These are phyloP conservation scores for Chanos chanos DNA, from an alignment of 2,797 vertebrate species.

Conservation along the genomic window DNA sequence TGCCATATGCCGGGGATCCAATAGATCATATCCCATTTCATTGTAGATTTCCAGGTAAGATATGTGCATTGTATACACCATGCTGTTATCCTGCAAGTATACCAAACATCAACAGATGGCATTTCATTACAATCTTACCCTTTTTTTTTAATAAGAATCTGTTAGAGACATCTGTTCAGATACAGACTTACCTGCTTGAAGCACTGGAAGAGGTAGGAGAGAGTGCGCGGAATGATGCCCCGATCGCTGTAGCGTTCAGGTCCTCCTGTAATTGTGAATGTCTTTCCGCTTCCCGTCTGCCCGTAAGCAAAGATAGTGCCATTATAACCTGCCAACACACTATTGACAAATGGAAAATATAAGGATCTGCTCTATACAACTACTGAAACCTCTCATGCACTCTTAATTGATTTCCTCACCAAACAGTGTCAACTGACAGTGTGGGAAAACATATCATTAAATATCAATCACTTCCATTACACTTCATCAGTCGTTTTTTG, in stretches of 20 bases:
- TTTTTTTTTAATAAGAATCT: background rate
- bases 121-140: background rate
- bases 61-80: conserved; percentile 85
- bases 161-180: conserved; percentile 23
- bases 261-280: conserved; percentile 94
- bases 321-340: conserved; percentile 89
- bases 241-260: conserved; percentile 85
- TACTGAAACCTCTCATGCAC: too few relatives aligned
- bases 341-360: conserved; percentile 58
- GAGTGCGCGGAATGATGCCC: conserved; percentile 89
- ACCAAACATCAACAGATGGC: background rate
- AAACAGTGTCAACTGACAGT: too few relatives aligned
- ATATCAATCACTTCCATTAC: too few relatives aligned
- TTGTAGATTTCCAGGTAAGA: conserved; percentile 99
- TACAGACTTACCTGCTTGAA: conserved; percentile 71
- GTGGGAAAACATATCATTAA: too few relatives aligned
- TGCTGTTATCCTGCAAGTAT: conserved; percentile 78
- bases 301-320: conserved; percentile 96
- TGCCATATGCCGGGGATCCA: conserved; percentile 85
- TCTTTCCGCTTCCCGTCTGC: conserved; percentile 96
- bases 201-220: conserved; percentile 85
- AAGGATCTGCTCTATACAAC: too few relatives aligned
- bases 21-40: conserved; percentile 90
- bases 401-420: too few relatives aligned
- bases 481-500: too few relatives aligned